Conservation (phyloP, 2,797 vertebrate genomes). For the Jordanella pulchra region DNA sequence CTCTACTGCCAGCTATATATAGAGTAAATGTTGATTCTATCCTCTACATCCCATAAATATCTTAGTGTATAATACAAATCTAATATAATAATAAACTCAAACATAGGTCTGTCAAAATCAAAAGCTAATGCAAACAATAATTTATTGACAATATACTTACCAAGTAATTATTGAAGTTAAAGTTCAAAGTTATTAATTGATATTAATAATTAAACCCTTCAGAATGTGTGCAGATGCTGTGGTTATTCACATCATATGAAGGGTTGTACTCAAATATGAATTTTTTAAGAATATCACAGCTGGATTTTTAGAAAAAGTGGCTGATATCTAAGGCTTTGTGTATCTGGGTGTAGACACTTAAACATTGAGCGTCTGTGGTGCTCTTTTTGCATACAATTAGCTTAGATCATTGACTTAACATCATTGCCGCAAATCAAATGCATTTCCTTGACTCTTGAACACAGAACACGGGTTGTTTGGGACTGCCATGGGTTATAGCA, state of each 20-base stretch:
- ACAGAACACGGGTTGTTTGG: slow-evolving; percentile 53
- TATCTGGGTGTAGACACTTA: slow-evolving; percentile 32
- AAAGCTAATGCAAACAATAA: too few relatives aligned
- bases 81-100: too few relatives aligned
- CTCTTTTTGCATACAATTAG: slow-evolving; percentile 65
- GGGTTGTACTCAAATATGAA: neutral
- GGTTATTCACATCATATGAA: neutral
- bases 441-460: slow-evolving; percentile 67
- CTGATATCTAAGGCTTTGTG: slow-evolving; percentile 11
- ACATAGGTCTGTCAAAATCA: too few relatives aligned
- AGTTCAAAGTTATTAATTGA: too few relatives aligned
- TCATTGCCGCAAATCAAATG: slow-evolving; percentile 66
- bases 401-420: slow-evolving; percentile 74
- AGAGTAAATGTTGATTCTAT: neutral
- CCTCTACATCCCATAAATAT: neutral
- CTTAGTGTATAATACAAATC: too few relatives aligned
- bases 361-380: slow-evolving; percentile 53
- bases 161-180: too few relatives aligned
- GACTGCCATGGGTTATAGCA: slow-evolving; percentile 54
- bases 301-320: slow-evolving; percentile 10
- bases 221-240: neutral
- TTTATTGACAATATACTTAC: too few relatives aligned
- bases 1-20: neutral
- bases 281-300: slow-evolving; percentile 9
- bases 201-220: slow-evolving; percentile 1